phyloP scores from a whole-genome alignment of 2,888 invertebrate genomes.

The Papilio gigon region DNA sequence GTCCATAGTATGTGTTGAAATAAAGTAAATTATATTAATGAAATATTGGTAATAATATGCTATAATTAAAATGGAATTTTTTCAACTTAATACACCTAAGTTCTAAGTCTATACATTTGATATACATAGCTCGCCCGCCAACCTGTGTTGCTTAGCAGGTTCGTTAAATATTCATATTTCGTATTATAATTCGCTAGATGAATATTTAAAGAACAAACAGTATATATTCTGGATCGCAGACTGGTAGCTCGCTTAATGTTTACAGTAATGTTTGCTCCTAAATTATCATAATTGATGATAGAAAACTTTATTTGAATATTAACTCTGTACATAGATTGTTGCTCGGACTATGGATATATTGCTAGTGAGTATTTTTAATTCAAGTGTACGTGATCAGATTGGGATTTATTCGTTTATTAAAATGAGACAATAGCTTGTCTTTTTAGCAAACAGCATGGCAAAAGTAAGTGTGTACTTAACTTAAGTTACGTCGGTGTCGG shows the following conservation, averaged over 20 bases:
- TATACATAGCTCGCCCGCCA: not conserved
- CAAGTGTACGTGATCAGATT: too few relatives aligned
- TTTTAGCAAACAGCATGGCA: too few relatives aligned
- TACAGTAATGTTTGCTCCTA: conserved; percentile 4
- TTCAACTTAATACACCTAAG: not conserved
- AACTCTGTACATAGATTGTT: not conserved
- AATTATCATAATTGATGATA: conserved; percentile 13
- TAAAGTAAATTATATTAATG: too few relatives aligned
- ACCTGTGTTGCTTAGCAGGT: conserved; percentile 26
- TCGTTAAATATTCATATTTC: conserved; percentile 39
- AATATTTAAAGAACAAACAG: conserved; percentile 34
- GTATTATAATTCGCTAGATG: conserved; percentile 24
- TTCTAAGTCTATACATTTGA: not conserved
- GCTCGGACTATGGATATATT: not conserved
- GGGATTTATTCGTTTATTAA: too few relatives aligned
- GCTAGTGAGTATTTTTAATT: too few relatives aligned
- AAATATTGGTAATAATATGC: too few relatives aligned
- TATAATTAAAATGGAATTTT: too few relatives aligned
- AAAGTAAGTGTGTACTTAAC: too few relatives aligned
- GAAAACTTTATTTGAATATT: not conserved
- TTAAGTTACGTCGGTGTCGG: too few relatives aligned
- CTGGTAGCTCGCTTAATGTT: not conserved
- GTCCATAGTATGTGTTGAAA: too few relatives aligned
- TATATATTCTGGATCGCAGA: conserved; percentile 22
- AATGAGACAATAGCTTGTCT: too few relatives aligned